Base-by-base conservation (phyloP, 2,113 vertebrate genomes). In the Neolamprologus hecqui region DNA sequence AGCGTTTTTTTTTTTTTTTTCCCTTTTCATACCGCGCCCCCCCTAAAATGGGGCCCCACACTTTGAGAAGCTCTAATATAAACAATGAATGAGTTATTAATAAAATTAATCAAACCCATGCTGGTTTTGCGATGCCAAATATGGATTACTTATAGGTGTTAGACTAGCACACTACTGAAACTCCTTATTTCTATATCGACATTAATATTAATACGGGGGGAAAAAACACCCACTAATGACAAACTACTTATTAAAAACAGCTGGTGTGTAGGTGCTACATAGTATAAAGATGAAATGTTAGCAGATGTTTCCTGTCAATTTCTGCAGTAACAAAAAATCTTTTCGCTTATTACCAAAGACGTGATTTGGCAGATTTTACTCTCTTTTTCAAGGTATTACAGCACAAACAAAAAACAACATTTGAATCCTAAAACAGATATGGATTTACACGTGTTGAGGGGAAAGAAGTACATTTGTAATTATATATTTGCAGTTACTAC, bases 31-130 rank as follows among this genome's bases (percentile, higher is more conserved):
- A 26, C 23, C 4, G 23, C 23, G 23, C 3, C 23, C 23, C 23
- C 23, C 23, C 23, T 0, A 2, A 0, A 21, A 11, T 21, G 9
- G 17, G 17, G 47, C 17, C 47, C 47, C 17, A 19, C 51, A 6
- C 51, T 21, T 54, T 54, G n/a, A 0, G n/a, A 54, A 21, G 53
- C 5, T 54, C n/a, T 54, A 0, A 23, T 23, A 23, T 3, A 10
- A 15, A 45, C 21, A 45, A 23, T 70, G 4, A 21, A 37, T 21
- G 37, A 15, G n/a, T 9, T 4, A 70, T 65, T 68, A 70, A 14
- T 42, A 0, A 21, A 23, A 42, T 68, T 1, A 42, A 23, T 70
- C 13, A 23, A 70, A 70, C 13, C 1, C 37, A 42, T 42, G 12
- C 21, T 73, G n/a, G 13, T 5, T 70, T 70, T 40, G 21, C 0